Evolutionary conservation across 2,113 vertebrate genomes (phyloP).

Genomic region (Cavia porcellus): DNA sequence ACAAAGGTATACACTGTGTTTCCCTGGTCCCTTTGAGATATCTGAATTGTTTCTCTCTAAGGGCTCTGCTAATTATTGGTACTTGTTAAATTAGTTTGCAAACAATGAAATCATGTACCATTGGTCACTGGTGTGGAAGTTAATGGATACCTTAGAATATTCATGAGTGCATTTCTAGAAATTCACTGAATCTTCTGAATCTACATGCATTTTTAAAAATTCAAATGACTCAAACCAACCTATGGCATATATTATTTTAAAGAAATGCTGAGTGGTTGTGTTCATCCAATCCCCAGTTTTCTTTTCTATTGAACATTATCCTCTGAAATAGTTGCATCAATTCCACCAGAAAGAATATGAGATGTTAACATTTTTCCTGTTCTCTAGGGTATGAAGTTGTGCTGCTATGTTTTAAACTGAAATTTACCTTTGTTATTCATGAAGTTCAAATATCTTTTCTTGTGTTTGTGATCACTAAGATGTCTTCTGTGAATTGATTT

Average conservation of each 20-base stretch:
- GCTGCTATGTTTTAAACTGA: slow-evolving; percentile 1
- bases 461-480: background rate
- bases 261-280: background rate
- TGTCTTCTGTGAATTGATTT: background rate
- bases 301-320: background rate
- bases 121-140: background rate
- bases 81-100: background rate
- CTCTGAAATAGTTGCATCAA: background rate
- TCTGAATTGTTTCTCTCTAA: background rate
- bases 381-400: background rate
- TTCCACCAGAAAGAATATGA: background rate
- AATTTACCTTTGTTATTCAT: slow-evolving; percentile 27
- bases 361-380: background rate
- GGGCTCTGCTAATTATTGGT: background rate
- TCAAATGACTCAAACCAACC: background rate
- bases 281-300: background rate
- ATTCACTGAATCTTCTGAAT: background rate
- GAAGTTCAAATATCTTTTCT: background rate
- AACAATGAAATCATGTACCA: background rate
- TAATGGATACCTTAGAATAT: background rate
- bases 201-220: background rate
- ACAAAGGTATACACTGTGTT: background rate
- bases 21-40: background rate
- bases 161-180: background rate
- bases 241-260: background rate